Conservation (phyloP, 2,888 invertebrate genomes). For the Oscheius sp. region DNA sequence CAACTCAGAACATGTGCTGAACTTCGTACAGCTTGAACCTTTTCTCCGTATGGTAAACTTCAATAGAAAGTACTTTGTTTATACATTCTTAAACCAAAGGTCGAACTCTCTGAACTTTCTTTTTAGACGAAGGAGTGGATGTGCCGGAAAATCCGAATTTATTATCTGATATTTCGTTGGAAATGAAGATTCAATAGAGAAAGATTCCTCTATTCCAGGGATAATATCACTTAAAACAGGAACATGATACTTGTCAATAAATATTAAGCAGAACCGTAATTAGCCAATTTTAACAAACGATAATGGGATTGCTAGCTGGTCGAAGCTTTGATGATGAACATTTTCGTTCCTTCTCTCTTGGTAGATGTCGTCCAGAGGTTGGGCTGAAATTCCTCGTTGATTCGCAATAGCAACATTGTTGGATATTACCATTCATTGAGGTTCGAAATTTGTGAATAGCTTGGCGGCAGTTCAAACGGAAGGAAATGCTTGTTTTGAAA, state of each 20-base stretch:
- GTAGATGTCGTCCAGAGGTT: slow-evolving; percentile 6
- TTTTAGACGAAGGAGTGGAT: no score
- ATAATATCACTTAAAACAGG: no score
- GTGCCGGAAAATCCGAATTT: no score
- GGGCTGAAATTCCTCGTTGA: slow-evolving; percentile 2
- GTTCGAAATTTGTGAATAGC: slow-evolving; percentile 6
- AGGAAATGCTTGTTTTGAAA: slow-evolving; percentile 23
- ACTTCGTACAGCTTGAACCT: no score
- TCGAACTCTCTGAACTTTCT: no score
- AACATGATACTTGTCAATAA: neutral
- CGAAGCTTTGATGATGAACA: slow-evolving; percentile 2
- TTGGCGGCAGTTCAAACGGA: slow-evolving; percentile 14
- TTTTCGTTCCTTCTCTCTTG: slow-evolving; percentile 1
- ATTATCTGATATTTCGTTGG: no score
- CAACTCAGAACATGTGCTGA: no score
- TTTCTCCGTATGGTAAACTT: no score
- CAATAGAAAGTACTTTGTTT: no score
- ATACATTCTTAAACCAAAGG: no score
- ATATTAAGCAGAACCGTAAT: slow-evolving; percentile 9
- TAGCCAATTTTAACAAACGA: neutral
- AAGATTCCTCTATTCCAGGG: no score
- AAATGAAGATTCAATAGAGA: no score
- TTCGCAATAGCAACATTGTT: neutral
- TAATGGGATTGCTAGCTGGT: slow-evolving; percentile 6
- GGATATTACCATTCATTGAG: neutral